A percentile compares a stretch with the other conserved stretches of the same genome.
Conservation (phyloP, 2,113 vertebrate species). For the Sardina pilchardus region DNA sequence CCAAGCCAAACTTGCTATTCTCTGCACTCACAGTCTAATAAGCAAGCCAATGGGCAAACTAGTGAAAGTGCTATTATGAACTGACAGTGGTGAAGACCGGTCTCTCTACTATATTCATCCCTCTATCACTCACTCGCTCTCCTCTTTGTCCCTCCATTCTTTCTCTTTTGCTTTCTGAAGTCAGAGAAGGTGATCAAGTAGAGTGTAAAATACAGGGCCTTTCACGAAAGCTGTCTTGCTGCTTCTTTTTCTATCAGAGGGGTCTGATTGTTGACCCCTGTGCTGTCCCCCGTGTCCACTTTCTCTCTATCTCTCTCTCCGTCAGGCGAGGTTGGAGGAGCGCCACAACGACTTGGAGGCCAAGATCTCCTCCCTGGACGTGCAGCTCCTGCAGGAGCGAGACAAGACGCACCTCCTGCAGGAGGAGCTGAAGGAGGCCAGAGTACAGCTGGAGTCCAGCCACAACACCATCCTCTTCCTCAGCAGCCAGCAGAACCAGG, state of each 20-base stretch:
- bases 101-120: too few relatives aligned
- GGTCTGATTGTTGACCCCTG: neutral
- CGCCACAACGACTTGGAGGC: neutral
- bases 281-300: neutral
- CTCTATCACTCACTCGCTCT: too few relatives aligned
- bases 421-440: neutral
- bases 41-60: too few relatives aligned
- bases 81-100: too few relatives aligned
- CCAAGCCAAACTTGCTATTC: too few relatives aligned
- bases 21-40: too few relatives aligned
- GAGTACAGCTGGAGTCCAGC: slow-evolving; percentile 25
- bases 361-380: neutral
- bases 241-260: too few relatives aligned
- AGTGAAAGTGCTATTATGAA: too few relatives aligned
- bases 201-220: neutral
- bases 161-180: neutral
- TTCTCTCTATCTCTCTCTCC: neutral
- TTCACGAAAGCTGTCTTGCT: too few relatives aligned
- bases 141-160: neutral
- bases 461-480: slow-evolving; percentile 35
- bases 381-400: neutral
- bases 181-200: neutral
- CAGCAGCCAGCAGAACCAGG: slow-evolving; percentile 31
- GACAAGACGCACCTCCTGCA: neutral
- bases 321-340: neutral